Evolutionary conservation across 2,888 invertebrate species (phyloP), one percentile per base, ranked within the genome.

Genomic region (Nomada ferruginata): DNA sequence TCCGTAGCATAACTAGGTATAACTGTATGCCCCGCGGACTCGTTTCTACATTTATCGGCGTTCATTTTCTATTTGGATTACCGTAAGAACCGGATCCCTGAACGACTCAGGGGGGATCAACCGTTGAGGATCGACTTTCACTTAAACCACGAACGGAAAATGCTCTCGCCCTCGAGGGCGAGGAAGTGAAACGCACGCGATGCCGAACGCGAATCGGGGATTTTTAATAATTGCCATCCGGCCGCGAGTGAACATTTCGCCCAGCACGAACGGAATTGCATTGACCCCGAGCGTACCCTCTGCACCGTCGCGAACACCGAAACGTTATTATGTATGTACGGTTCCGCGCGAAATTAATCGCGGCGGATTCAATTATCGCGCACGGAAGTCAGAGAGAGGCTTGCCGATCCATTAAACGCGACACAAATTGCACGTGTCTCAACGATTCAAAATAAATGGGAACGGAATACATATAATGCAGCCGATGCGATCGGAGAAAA

Each of bases 31-130:
- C 20, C 71, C 72, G 29, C 44, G 47, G 55, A 73, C 85, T 65
- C 79, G 82, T 81, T 80, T 68, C 76, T 42, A 52, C 80, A 70
- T 79, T 80, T 73, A 70, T 76, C 57, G 36, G 50, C 59, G 70
- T 76, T 66, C 66, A 65, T 83, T 69, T 57, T 79, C 73, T 75
- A 36, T 57, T 76, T 61, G 76, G 75, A 75, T 82, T 77, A 82
- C 77, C 70, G 84, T 79, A 84, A 83, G 77, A 88, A 86, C 88
- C 85, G 85, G 86, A 88, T 88, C 80, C 71, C 68, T 80, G 73
- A 76, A 79, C 60, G 84, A 81, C 81, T 61, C 53, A 59, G 52
- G 52, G 5, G 64, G 72, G 73, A 74, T 78, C 72, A 44, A 52
- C 68, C 29, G 44, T 64, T 74, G 63, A 74, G 59, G 65, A 66